A percentile compares a stretch with the other conserved stretches of the same genome.
Evolutionary conservation across 2,113 vertebrate genomes (phyloP).

Genomic region (Micromys minutus): DNA sequence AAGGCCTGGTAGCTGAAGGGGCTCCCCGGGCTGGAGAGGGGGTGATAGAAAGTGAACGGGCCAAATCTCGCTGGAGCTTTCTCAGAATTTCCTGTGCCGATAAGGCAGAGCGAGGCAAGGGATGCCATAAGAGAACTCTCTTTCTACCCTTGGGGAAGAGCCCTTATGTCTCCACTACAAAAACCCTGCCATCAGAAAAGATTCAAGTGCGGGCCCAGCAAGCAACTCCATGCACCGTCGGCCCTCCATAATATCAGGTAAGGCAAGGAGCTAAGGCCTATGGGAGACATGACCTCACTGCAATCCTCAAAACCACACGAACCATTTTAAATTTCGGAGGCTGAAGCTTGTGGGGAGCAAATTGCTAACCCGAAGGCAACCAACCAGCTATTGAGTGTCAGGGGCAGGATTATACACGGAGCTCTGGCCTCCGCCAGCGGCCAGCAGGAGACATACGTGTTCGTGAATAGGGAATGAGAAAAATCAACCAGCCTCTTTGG

Average conservation of each 20-base stretch:
- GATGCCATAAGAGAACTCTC: not conserved
- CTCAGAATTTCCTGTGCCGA: not conserved
- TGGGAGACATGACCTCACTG: not conserved
- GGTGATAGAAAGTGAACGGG: not conserved
- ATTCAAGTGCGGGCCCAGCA: no score
- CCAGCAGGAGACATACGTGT: not conserved
- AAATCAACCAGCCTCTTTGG: fast-evolving
- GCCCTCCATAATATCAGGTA: not conserved
- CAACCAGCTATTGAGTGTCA: not conserved
- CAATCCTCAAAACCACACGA: not conserved
- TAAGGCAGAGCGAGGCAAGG: not conserved
- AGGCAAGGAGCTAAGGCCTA: not conserved
- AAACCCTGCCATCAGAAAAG: not conserved
- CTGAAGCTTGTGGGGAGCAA: not conserved
- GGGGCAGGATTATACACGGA: not conserved
- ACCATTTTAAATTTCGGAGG: not conserved
- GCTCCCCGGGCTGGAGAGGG: not conserved
- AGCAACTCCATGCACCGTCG: fast-evolving
- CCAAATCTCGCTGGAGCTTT: not conserved
- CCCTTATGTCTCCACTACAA: not conserved
- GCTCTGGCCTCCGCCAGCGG: not conserved
- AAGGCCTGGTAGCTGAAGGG: not conserved
- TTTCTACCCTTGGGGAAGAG: not conserved
- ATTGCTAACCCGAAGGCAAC: not conserved
- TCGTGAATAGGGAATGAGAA: not conserved